Base-by-base conservation (phyloP, 2,888 invertebrate species). In the Xanthia togata region DNA sequence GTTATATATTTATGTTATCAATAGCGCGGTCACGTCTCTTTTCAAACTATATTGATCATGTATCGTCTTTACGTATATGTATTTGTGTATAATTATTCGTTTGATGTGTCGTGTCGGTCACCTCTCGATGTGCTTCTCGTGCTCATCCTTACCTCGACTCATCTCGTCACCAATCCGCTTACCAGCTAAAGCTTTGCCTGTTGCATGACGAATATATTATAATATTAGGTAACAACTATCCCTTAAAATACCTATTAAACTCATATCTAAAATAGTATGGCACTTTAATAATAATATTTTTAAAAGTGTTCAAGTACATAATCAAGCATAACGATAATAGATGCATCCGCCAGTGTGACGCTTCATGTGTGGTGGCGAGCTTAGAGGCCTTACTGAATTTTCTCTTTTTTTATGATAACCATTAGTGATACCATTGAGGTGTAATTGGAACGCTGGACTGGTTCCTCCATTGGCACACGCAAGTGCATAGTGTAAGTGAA, bases 401-500 rank as follows among this genome's bases (percentile, higher is more conserved):
- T 96, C 95, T 96, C 95, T 96, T 96, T 96, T 96, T 95, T 93
- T 90, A 90, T 91, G 81, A 92, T 92, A 92, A 92, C 91, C 91
- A 93, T 89, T 92, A 94, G 91, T 91, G 90, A 93, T 94, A 92
- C 92, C 94, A 94, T 93, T 93, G 89, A 93, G 91, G 89, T 93
- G 91, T 91, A 92, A 93, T 92, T 94, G 95, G 94, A 96, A 95
- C 95, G 93, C 91, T 95, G 92, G 93, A 94, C 94, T 92, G 91
- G 96, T 95, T 96, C 96, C 96, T 93, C 87, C 92, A 96, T 96
- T 95, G 94, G 96, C 96, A 96, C 96, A 96, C 95, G 94, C 94
- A 96, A 96, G 96, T 96, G 96, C 96, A 95, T 94, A 95, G 94
- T 94, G 93, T 96, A 96, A 96, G 95, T 95, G 94, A 96, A 94